Conservation (phyloP, 2,113 vertebrate species). For the Gadus macrocephalus region DNA sequence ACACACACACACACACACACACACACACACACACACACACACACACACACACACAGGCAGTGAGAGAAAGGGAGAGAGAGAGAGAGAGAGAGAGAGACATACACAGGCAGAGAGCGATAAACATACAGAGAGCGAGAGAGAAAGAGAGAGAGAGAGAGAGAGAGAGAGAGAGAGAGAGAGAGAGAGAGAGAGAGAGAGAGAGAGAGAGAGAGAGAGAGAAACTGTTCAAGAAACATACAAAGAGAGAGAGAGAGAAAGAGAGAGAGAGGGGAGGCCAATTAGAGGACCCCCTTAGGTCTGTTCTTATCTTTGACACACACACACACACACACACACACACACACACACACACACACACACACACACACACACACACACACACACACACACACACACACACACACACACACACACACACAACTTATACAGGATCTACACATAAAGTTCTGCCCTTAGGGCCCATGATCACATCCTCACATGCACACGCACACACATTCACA, state of each 20-base stretch:
- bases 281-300: slow-evolving; percentile 53
- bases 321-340: too few species aligned
- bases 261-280: slow-evolving; percentile 58
- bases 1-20: background rate
- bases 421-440: slow-evolving; percentile 45
- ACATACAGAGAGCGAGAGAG: background rate
- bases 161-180: too few species aligned
- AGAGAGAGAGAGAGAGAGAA: slow-evolving; percentile 29
- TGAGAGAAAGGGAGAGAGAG: slow-evolving; percentile 1
- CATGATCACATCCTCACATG: background rate
- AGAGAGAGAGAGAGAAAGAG: slow-evolving; percentile 21
- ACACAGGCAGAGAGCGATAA: too few species aligned
- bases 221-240: too few species aligned
- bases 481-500: too few species aligned
- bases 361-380: too few species aligned
- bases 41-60: background rate
- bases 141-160: slow-evolving; percentile 34
- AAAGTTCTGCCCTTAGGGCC: slow-evolving; percentile 33
- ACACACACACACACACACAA: background rate
- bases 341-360: slow-evolving; percentile 4
- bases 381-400: slow-evolving; percentile 5
- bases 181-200: slow-evolving; percentile 24
- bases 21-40: background rate
- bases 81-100: slow-evolving; percentile 8
- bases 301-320: slow-evolving; percentile 47